Conservation (phyloP, 2,888 invertebrate species). For the Bellardia bayeri region DNA sequence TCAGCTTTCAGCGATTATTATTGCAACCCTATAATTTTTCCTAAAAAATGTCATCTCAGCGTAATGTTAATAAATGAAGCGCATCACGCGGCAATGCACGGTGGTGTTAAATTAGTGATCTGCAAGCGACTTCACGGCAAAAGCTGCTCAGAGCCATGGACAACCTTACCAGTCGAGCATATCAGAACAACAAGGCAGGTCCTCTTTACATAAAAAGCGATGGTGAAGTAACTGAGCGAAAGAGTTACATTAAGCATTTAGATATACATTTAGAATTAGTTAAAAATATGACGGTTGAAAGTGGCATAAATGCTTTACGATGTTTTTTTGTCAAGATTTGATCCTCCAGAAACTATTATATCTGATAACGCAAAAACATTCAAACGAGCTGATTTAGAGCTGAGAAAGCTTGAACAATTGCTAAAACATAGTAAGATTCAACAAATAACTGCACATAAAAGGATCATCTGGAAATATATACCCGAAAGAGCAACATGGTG, state of each 20-base stretch:
- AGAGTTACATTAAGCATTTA: conserved; percentile 49
- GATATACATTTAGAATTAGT: conserved; percentile 71
- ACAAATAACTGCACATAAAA: conserved; percentile 48
- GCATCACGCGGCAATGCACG: conserved; percentile 1
- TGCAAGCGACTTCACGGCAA: conserved; percentile 61
- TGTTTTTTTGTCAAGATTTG: conserved; percentile 63
- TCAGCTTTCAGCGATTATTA: conserved; percentile 37
- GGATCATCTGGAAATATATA: conserved; percentile 63
- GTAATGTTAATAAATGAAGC: conserved; percentile 58
- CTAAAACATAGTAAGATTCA: conserved; percentile 53
- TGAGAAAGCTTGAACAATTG: conserved; percentile 52
- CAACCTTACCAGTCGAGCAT: no score
- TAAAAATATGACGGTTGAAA: conserved; percentile 61
- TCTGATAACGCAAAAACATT: conserved; percentile 69
- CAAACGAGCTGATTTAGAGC: conserved; percentile 61
- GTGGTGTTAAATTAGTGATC: conserved; percentile 62
- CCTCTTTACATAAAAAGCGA: conserved; percentile 42
- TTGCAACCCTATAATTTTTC: no score
- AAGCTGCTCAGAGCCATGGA: no score
- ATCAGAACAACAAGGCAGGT: conserved; percentile 11
- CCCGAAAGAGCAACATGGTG: conserved; percentile 70
- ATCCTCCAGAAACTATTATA: conserved; percentile 53
- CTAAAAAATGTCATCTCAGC: conserved; percentile 35
- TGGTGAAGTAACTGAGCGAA: no score
- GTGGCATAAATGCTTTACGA: conserved; percentile 68